Evolutionary conservation across 2,888 invertebrate genomes (phyloP).

Genomic region (Pristionchus fissidentatus): DNA sequence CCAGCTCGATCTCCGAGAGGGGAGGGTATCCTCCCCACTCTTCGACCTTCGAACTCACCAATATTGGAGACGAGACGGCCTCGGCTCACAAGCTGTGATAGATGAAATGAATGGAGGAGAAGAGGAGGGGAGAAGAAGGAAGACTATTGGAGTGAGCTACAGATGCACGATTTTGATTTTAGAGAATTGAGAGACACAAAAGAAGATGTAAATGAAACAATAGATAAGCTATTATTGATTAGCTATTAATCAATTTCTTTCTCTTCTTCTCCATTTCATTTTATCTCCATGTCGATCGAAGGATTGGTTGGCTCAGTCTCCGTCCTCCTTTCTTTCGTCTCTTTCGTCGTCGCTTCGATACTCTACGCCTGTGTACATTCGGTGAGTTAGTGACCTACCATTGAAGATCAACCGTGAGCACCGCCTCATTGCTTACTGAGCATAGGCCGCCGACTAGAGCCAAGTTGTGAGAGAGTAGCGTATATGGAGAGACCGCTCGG

Average conservation of each 20-base stretch:
- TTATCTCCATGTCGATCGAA: neutral
- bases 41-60: neutral
- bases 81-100: neutral
- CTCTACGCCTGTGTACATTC: neutral
- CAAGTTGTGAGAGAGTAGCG: too few species aligned
- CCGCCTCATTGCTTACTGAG: neutral
- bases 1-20: neutral
- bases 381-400: neutral
- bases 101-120: constrained; percentile 34
- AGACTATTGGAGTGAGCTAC: neutral
- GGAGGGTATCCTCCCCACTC: neutral
- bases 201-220: too few species aligned
- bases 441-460: neutral
- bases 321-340: neutral
- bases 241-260: too few species aligned
- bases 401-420: neutral
- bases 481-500: constrained; percentile 78
- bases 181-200: too few species aligned
- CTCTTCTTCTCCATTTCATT: neutral
- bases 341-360: neutral
- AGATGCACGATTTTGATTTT: too few species aligned
- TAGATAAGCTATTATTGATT: too few species aligned
- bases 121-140: constrained; percentile 9
- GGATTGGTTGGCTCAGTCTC: neutral
- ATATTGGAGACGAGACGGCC: neutral